These are phyloP conservation scores for Notothenia rossii DNA, from an alignment of 2,113 vertebrate species.

Conservation along the genomic window DNA sequence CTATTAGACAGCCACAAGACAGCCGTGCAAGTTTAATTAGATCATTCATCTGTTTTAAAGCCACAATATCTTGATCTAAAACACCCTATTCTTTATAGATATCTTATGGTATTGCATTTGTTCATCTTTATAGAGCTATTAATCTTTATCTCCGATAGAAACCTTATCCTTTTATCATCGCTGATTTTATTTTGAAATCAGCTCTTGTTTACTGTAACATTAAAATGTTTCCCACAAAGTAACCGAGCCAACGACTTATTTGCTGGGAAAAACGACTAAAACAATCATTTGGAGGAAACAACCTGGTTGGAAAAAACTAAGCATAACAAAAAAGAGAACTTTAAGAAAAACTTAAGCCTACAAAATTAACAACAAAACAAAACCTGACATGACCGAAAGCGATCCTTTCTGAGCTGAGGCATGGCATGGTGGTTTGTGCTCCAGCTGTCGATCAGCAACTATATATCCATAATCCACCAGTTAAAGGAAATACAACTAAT, in stretches of 20 bases:
- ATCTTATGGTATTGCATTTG: not conserved
- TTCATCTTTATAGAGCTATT: not conserved
- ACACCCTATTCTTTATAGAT: not conserved
- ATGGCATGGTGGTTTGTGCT: too few species aligned
- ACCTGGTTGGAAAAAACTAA: too few species aligned
- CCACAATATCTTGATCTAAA: not conserved
- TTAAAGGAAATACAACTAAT: too few species aligned
- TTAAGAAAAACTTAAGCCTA: too few species aligned
- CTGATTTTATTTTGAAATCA: not conserved
- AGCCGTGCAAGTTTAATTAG: not conserved
- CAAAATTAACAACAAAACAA: too few species aligned
- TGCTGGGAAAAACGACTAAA: not conserved
- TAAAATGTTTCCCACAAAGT: not conserved
- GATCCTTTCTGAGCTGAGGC: too few species aligned
- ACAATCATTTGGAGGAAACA: not conserved
- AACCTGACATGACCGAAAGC: too few species aligned
- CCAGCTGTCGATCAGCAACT: too few species aligned
- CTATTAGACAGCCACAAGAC: slow-evolving; percentile 46
- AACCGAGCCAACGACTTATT: not conserved
- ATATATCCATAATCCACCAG: too few species aligned
- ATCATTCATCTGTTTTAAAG: not conserved
- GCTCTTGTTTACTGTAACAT: not conserved
- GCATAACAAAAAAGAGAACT: too few species aligned
- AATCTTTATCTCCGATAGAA: not conserved
- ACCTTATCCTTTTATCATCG: not conserved